phyloP scores from a whole-genome alignment of 2,888 invertebrate genomes.

The Geotrupes spiniger region DNA sequence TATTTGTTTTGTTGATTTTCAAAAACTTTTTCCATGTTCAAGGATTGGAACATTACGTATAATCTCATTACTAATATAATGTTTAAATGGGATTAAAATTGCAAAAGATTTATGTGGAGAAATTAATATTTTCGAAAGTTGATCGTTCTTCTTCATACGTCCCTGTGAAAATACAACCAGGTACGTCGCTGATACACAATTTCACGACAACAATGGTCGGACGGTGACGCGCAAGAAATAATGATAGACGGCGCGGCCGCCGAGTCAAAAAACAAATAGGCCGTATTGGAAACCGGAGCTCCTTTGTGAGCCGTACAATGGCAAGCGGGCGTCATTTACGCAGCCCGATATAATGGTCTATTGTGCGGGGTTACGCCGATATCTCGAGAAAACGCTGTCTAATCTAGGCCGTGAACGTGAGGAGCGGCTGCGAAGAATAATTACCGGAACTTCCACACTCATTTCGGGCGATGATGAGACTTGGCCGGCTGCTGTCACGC shows the following conservation, averaged over 20 bases:
- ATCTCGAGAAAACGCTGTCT: constrained; percentile 34
- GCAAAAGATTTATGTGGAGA: too few species aligned
- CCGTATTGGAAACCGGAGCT: constrained; percentile 6
- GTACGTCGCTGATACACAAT: background rate
- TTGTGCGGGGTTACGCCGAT: constrained; percentile 29
- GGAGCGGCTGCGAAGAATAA: constrained; percentile 29
- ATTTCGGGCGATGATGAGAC: constrained; percentile 13
- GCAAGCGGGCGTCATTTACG: constrained; percentile 33
- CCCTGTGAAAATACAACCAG: too few species aligned
- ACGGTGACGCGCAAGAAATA: constrained; percentile 7
- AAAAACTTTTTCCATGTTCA: too few species aligned
- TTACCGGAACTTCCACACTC: constrained; percentile 30
- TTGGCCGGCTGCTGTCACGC: constrained; percentile 5
- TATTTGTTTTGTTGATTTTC: too few species aligned
- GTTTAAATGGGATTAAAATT: too few species aligned
- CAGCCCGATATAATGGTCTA: constrained; percentile 32
- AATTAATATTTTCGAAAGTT: too few species aligned
- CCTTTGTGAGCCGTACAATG: constrained; percentile 25
- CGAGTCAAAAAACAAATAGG: constrained; percentile 22
- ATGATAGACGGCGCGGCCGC: constrained; percentile 2
- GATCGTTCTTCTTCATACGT: too few species aligned
- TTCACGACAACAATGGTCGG: constrained; percentile 6
- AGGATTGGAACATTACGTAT: too few species aligned
- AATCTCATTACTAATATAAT: too few species aligned
- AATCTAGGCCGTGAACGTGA: constrained; percentile 27